phyloP scores from a whole-genome alignment of 2,113 vertebrate genomes.

The Cyanoliseus patagonus region DNA sequence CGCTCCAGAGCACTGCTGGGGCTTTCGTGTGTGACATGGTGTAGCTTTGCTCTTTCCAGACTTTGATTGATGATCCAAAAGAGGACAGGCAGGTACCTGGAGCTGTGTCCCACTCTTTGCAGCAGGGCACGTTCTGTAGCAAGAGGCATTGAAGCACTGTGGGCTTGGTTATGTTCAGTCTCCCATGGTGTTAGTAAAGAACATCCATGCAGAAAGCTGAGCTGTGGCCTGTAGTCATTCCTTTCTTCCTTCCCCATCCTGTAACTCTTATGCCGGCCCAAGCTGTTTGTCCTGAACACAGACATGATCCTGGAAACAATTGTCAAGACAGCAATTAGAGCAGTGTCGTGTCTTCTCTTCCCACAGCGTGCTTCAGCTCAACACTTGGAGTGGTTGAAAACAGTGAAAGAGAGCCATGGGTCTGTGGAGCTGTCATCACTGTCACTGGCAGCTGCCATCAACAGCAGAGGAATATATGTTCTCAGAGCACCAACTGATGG shows the following conservation, averaged over 20 bases:
- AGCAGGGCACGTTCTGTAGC: not conserved
- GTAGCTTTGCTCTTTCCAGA: not conserved
- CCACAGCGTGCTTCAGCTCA: constrained; percentile 86
- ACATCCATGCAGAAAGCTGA: not conserved
- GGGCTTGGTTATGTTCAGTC: not conserved
- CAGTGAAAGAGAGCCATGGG: constrained; percentile 93
- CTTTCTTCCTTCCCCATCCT: not conserved
- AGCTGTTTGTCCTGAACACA: not conserved
- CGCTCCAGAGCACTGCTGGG: not conserved
- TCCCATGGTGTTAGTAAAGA: not conserved
- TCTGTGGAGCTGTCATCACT: constrained; percentile 94
- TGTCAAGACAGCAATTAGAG: not conserved
- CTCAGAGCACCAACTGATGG: constrained; percentile 78
- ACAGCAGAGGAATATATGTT: constrained; percentile 85
- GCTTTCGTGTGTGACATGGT: not conserved
- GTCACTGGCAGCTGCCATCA: constrained; percentile 90
- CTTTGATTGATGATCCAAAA: not conserved
- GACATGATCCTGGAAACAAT: no score
- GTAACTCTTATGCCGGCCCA: no score
- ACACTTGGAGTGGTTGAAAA: constrained; percentile 92
- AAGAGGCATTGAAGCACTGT: not conserved
- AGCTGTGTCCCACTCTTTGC: not conserved
- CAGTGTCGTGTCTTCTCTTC: not conserved
- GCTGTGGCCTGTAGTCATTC: not conserved
- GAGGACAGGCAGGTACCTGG: not conserved